These are phyloP conservation scores for Elysia crispata DNA, from an alignment of 2,888 invertebrate genomes.

Conservation along the genomic window DNA sequence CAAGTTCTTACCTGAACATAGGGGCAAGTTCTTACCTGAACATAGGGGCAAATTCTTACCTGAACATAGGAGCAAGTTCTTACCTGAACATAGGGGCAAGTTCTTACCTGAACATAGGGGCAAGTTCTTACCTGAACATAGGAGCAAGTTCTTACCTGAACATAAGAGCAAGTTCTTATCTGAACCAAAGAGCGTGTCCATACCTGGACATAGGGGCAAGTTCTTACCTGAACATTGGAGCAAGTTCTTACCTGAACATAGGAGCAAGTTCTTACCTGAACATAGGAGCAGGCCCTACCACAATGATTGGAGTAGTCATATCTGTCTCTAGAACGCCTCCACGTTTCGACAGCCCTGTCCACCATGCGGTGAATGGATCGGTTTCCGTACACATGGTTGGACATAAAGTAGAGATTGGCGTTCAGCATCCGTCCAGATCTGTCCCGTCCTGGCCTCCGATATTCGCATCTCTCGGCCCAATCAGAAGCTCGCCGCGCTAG, in stretches of 20 bases:
- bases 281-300: constrained; percentile 54
- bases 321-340: constrained; percentile 50
- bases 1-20: too few species aligned
- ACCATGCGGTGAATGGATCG: constrained; percentile 46
- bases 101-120: too few species aligned
- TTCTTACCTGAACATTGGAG: too few species aligned
- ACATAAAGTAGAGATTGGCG: constrained; percentile 51
- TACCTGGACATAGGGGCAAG: too few species aligned
- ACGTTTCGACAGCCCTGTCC: constrained; percentile 43
- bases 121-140: too few species aligned
- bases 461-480: constrained; percentile 55
- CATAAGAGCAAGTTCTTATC: background rate
- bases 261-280: constrained; percentile 47
- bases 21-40: too few species aligned
- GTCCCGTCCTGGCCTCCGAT: constrained; percentile 48
- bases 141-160: too few species aligned
- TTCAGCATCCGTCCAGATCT: too few species aligned
- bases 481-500: constrained; percentile 41
- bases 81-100: too few species aligned
- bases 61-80: too few species aligned
- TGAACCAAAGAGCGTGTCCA: too few species aligned
- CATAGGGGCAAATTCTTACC: too few species aligned
- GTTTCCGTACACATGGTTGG: constrained; percentile 27
- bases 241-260: background rate
- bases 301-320: constrained; percentile 53